A percentile compares a stretch with the other conserved stretches of the same genome.
Conservation (phyloP, 2,113 vertebrate genomes). For the Cyrtonyx montezumae region DNA sequence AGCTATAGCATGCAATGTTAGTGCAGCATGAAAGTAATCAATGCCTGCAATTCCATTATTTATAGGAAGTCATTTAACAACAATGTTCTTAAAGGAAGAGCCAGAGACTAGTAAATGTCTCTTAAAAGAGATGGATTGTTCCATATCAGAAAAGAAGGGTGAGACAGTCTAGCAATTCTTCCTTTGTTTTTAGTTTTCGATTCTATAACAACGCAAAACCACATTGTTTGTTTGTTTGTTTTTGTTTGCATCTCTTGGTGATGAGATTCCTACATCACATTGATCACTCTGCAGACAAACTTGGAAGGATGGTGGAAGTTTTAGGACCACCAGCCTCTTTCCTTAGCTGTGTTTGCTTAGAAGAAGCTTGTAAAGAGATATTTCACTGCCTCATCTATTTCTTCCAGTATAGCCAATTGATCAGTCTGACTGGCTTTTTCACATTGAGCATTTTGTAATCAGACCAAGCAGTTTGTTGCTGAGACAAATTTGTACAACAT, state of each 20-base stretch:
- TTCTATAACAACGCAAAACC: neutral
- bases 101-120: neutral
- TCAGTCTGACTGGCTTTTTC: neutral
- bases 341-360: neutral
- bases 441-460: neutral
- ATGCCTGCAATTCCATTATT: neutral
- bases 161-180: neutral
- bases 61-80: constrained; percentile 24
- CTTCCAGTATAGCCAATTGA: neutral
- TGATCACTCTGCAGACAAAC: too few relatives aligned
- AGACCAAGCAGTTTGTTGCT: neutral
- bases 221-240: neutral
- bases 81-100: neutral
- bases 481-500: neutral
- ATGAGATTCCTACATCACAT: neutral
- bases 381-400: neutral
- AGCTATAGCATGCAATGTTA: neutral
- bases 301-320: neutral
- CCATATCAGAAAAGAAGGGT: neutral
- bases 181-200: neutral
- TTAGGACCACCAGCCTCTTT: neutral
- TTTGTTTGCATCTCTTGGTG: neutral
- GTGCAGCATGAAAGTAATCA: constrained; percentile 13
- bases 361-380: neutral
- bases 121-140: neutral